A percentile compares a stretch with the other conserved stretches of the same genome.
These are phyloP conservation scores for Microctonus hyperodae DNA, from an alignment of 2,888 invertebrate genomes.

Conservation along the genomic window DNA sequence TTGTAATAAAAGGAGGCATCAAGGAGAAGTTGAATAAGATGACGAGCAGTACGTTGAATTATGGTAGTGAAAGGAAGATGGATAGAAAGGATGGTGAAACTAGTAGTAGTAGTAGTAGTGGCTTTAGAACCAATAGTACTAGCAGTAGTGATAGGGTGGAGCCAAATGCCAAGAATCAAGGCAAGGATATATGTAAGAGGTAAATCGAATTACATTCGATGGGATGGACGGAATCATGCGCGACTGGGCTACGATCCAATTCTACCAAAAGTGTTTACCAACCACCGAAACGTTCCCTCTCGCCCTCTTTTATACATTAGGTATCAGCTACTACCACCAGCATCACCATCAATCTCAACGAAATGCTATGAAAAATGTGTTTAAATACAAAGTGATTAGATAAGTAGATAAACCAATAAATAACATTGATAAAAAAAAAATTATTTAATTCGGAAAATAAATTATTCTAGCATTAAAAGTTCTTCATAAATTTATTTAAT, in stretches of 20 bases:
- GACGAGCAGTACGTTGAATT: slow-evolving; percentile 16
- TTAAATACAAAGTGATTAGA: too few species aligned
- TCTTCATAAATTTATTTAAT: too few species aligned
- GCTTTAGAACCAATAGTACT: too few species aligned
- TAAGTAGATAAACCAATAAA: background rate
- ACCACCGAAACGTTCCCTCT: slow-evolving; percentile 27
- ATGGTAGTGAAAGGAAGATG: slow-evolving; percentile 17
- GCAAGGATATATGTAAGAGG: slow-evolving; percentile 23
- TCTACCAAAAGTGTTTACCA: slow-evolving; percentile 45
- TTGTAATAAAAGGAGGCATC: slow-evolving; percentile 10
- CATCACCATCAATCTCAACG: too few species aligned
- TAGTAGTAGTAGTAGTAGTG: background rate
- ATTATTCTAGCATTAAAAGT: too few species aligned
- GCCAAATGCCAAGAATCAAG: slow-evolving; percentile 19
- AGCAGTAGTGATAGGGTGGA: background rate
- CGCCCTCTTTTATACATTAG: slow-evolving; percentile 1
- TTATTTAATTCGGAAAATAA: background rate
- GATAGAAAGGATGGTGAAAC: slow-evolving; percentile 21
- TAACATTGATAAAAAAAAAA: background rate
- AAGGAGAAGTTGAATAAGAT: slow-evolving; percentile 1
- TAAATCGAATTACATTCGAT: slow-evolving; percentile 43
- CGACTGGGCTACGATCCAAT: slow-evolving; percentile 40
- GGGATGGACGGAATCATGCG: slow-evolving; percentile 40
- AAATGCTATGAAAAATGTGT: too few species aligned
- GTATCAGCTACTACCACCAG: background rate